These are phyloP conservation scores for Drosophila virilis DNA, from an alignment of 1,140 invertebrate species.

Conservation along the genomic window DNA sequence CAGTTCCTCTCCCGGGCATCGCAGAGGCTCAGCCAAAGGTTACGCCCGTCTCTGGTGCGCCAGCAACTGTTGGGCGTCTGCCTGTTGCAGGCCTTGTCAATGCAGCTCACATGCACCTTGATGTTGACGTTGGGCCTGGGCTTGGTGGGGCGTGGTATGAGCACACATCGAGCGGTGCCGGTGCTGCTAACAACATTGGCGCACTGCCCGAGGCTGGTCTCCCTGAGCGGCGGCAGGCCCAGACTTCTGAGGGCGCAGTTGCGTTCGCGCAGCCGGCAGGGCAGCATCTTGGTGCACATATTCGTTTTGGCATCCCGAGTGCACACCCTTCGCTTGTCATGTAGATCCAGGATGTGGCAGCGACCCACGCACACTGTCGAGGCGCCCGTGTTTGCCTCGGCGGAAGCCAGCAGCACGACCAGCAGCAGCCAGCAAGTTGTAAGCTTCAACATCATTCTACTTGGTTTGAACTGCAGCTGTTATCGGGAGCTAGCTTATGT, in stretches of 20 bases:
- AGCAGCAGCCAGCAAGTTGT: slow-evolving; percentile 34
- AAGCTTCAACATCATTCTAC: slow-evolving; percentile 50
- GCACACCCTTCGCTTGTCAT: slow-evolving; percentile 35
- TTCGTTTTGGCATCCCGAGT: slow-evolving; percentile 43
- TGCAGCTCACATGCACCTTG: slow-evolving; percentile 35
- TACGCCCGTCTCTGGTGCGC: slow-evolving; percentile 24
- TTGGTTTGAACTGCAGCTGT: slow-evolving; percentile 5
- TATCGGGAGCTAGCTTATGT: slow-evolving; percentile 18
- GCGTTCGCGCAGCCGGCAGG: slow-evolving; percentile 58
- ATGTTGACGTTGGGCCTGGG: not conserved
- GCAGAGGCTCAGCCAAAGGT: slow-evolving; percentile 31
- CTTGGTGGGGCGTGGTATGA: not conserved
- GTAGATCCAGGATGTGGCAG: slow-evolving; percentile 32
- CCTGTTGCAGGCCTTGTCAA: slow-evolving; percentile 17
- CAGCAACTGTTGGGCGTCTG: slow-evolving; percentile 47
- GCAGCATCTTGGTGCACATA: slow-evolving; percentile 51
- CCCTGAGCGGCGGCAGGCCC: slow-evolving; percentile 17
- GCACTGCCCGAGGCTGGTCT: slow-evolving; percentile 25
- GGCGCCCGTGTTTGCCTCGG: slow-evolving; percentile 15
- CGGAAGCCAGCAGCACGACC: slow-evolving; percentile 27
- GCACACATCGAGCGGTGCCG: slow-evolving; percentile 35
- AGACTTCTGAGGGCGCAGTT: slow-evolving; percentile 47
- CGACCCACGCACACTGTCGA: slow-evolving; percentile 38
- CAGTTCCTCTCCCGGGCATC: slow-evolving; percentile 42
- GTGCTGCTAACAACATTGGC: slow-evolving; percentile 21